phyloP scores from a whole-genome alignment of 2,113 vertebrate species.

The Pluvianellus socialis region DNA sequence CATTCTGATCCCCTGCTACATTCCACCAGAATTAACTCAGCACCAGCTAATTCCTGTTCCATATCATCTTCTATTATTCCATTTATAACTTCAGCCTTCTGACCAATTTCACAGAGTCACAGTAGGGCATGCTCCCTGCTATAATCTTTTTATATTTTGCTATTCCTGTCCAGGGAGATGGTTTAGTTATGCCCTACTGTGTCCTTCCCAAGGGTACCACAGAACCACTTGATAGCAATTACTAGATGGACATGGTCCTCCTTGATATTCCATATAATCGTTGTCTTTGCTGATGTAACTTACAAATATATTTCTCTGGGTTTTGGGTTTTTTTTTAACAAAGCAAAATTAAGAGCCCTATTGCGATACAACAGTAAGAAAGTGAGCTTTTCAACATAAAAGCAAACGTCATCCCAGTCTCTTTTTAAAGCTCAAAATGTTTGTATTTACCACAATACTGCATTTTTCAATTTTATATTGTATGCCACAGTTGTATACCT shows the following conservation, averaged over 20 bases:
- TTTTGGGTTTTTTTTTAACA: background rate
- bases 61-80: conserved; percentile 71
- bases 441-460: background rate
- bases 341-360: background rate
- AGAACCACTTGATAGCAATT: background rate
- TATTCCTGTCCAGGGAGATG: conserved; percentile 57
- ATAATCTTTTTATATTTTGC: conserved; percentile 68
- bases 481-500: background rate
- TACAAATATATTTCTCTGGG: background rate
- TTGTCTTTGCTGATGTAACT: background rate
- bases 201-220: conserved; percentile 55
- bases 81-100: conserved; percentile 69
- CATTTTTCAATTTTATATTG: background rate
- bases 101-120: conserved; percentile 69
- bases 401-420: background rate
- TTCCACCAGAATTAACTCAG: conserved; percentile 68
- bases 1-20: conserved; percentile 67
- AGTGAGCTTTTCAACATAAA: background rate
- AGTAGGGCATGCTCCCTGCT: conserved; percentile 56
- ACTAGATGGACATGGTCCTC: background rate
- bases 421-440: background rate
- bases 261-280: background rate
- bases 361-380: background rate
- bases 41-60: conserved; percentile 69
- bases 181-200: conserved; percentile 57